These are phyloP conservation scores for Nyctibius grandis DNA, from an alignment of 2,797 vertebrate species.

Conservation along the genomic window DNA sequence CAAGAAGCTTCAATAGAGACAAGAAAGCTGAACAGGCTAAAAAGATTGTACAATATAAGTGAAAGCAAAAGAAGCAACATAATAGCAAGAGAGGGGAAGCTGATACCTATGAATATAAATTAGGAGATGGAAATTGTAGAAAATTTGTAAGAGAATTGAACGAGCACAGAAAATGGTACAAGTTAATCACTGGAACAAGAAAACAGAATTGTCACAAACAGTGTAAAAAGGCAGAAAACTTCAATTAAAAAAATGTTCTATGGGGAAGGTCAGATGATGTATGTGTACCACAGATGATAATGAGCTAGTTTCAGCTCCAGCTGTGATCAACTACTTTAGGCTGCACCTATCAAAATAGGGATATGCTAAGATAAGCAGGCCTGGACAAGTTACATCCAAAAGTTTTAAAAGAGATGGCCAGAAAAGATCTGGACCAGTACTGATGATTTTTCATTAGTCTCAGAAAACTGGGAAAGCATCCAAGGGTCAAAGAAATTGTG, in stretches of 20 bases:
- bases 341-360: background rate
- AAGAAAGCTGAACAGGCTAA: background rate
- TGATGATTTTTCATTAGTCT: constrained; percentile 8
- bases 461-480: constrained; percentile 9
- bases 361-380: constrained; percentile 4
- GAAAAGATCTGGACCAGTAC: background rate
- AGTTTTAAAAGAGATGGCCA: background rate
- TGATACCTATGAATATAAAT: background rate
- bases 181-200: background rate
- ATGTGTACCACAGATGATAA: background rate
- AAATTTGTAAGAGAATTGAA: background rate
- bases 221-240: background rate
- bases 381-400: background rate
- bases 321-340: constrained; percentile 25
- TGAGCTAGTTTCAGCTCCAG: constrained; percentile 14
- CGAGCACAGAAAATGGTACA: background rate
- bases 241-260: background rate
- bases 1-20: background rate
- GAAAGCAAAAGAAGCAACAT: background rate
- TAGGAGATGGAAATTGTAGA: background rate
- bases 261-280: background rate
- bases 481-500: constrained; percentile 20
- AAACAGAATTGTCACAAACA: background rate
- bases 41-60: background rate
- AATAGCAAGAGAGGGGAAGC: background rate